These are phyloP conservation scores for Colletes gigas DNA, from an alignment of 1,140 invertebrate genomes.

Conservation along the genomic window DNA sequence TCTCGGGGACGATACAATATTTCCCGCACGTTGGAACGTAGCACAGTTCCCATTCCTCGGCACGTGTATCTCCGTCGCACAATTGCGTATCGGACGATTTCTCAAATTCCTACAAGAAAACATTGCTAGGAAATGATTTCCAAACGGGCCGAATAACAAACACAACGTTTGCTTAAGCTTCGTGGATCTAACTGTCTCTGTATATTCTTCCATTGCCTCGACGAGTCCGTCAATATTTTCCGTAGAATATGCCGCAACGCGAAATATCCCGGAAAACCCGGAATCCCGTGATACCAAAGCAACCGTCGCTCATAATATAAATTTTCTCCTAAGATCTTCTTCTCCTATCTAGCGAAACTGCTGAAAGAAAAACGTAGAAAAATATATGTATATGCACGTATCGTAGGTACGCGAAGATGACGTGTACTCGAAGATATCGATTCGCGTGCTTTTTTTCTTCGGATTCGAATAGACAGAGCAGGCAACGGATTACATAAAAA, in stretches of 20 bases:
- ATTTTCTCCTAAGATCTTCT: neutral
- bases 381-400: neutral
- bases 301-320: conserved; percentile 37
- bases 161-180: neutral
- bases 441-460: neutral
- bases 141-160: neutral
- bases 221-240: neutral
- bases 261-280: conserved; percentile 16
- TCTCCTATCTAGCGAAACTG: conserved; percentile 6
- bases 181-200: conserved; percentile 34
- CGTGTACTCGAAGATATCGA: conserved; percentile 9
- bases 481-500: conserved; percentile 1
- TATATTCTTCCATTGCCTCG: neutral
- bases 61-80: conserved; percentile 1
- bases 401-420: neutral
- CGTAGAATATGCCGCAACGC: neutral
- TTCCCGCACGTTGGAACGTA: neutral
- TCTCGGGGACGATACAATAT: conserved; percentile 29
- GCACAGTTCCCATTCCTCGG: conserved; percentile 11
- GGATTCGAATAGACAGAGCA: neutral
- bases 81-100: conserved; percentile 37
- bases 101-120: conserved; percentile 41
- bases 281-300: conserved; percentile 19
- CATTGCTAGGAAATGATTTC: accelerated
- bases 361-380: conserved; percentile 10